Evolutionary conservation across 2,888 invertebrate species (phyloP).

Genomic region (Leucoptera coffeella): DNA sequence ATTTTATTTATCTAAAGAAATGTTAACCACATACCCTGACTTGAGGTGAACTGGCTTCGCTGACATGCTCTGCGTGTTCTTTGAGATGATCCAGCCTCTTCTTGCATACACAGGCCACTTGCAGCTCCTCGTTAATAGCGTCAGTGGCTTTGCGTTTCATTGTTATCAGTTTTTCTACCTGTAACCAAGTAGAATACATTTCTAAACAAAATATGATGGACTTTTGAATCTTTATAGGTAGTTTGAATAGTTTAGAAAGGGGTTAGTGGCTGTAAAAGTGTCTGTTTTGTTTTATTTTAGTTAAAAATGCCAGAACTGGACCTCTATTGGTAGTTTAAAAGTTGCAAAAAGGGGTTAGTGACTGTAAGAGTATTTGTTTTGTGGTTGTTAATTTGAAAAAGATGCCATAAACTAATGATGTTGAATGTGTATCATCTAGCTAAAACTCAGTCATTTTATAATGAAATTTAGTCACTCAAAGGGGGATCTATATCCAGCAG

Average conservation of each 20-base stretch:
- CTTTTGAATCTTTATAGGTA: background rate
- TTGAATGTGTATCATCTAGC: too few species aligned
- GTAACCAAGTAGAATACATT: background rate
- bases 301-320: too few species aligned
- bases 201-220: slow-evolving; percentile 1
- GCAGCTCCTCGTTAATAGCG: slow-evolving; percentile 85
- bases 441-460: too few species aligned
- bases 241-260: background rate
- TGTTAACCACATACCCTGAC: slow-evolving; percentile 8
- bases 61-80: slow-evolving; percentile 52
- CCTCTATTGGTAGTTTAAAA: too few species aligned
- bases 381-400: too few species aligned
- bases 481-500: too few species aligned
- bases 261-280: background rate
- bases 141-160: slow-evolving; percentile 94
- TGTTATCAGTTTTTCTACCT: slow-evolving; percentile 79
- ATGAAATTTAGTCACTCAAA: too few species aligned
- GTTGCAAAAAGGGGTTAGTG: too few species aligned
- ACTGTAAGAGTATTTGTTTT: too few species aligned
- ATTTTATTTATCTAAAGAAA: too few species aligned
- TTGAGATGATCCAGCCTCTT: slow-evolving; percentile 88
- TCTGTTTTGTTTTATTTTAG: too few species aligned
- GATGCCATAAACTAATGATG: too few species aligned
- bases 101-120: slow-evolving; percentile 87
- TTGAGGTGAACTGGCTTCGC: slow-evolving; percentile 18